Evolutionary conservation across 1,140 invertebrate species (phyloP).

Genomic region (Drosophila repletoides): DNA sequence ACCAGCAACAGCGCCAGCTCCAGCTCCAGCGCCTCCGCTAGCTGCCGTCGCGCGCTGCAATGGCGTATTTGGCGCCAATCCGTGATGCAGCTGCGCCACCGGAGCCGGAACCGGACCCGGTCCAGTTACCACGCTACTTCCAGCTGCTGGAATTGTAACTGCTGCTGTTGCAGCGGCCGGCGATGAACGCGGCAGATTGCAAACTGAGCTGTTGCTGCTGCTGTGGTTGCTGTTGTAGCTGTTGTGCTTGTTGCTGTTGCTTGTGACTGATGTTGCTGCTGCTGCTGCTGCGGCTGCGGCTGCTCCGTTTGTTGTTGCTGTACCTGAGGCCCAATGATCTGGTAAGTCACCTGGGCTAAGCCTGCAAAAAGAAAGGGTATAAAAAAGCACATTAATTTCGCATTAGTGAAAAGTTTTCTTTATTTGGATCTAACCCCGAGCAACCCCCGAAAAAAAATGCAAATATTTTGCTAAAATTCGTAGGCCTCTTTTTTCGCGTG

Average conservation of each 20-base stretch:
- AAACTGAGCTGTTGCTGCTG: slow-evolving; percentile 64
- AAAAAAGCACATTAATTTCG: neutral
- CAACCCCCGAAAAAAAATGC: slow-evolving; percentile 27
- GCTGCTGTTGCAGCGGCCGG: slow-evolving; percentile 80
- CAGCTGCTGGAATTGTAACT: slow-evolving; percentile 67
- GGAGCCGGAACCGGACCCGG: slow-evolving; percentile 28
- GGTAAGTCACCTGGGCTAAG: slow-evolving; percentile 83
- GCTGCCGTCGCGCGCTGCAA: slow-evolving; percentile 66
- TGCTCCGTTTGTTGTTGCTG: slow-evolving; percentile 59
- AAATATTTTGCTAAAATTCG: slow-evolving; percentile 13
- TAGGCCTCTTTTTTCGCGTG: slow-evolving; percentile 33
- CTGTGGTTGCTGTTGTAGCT: slow-evolving; percentile 26
- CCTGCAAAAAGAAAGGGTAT: slow-evolving; percentile 45
- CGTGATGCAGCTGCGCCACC: slow-evolving; percentile 50
- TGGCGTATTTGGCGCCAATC: slow-evolving; percentile 66
- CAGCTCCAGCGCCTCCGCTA: slow-evolving; percentile 38
- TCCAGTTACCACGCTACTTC: slow-evolving; percentile 57
- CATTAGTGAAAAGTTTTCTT: slow-evolving; percentile 13
- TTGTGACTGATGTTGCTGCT: slow-evolving; percentile 21
- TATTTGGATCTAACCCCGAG: slow-evolving; percentile 9
- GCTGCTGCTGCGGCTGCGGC: slow-evolving; percentile 33
- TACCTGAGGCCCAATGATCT: slow-evolving; percentile 82
- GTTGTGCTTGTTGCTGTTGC: slow-evolving; percentile 6
- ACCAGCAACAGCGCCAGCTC: slow-evolving; percentile 53
- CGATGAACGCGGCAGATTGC: slow-evolving; percentile 78